Evolutionary conservation across 1,140 invertebrate species (phyloP).

Genomic region (Drosophila bocqueti): DNA sequence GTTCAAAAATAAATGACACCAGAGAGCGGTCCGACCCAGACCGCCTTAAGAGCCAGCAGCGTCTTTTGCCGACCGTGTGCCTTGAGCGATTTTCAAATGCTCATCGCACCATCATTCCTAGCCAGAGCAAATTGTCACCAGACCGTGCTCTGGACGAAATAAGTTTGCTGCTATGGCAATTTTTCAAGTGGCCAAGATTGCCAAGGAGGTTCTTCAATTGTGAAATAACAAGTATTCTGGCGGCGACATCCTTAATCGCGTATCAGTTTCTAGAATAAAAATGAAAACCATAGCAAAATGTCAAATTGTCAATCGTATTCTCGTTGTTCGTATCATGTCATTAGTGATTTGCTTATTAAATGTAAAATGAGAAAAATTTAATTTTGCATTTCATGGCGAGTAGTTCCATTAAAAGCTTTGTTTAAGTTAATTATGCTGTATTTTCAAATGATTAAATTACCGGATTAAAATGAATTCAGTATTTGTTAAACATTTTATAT

Average conservation of each 20-base stretch:
- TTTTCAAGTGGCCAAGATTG: conserved; percentile 32
- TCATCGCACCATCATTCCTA: conserved; percentile 52
- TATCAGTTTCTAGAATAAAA: conserved; percentile 9
- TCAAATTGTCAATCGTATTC: not conserved
- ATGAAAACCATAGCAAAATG: too few species aligned
- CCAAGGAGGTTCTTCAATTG: conserved; percentile 27
- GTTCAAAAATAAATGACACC: not conserved
- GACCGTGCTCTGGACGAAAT: conserved; percentile 32
- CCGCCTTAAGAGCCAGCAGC: conserved; percentile 37
- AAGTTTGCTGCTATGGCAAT: conserved; percentile 46
- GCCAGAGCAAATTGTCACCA: conserved; percentile 49
- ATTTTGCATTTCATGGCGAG: not conserved
- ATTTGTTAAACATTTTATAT: not conserved
- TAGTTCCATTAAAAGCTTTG: not conserved
- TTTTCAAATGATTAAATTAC: not conserved
- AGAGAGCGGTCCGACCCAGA: conserved; percentile 11
- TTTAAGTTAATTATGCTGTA: not conserved
- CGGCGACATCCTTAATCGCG: not conserved
- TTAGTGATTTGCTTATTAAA: not conserved
- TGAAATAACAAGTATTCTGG: conserved; percentile 5
- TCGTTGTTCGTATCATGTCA: not conserved
- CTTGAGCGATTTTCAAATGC: conserved; percentile 66
- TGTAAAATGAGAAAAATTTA: not conserved
- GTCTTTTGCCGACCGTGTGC: conserved; percentile 32
- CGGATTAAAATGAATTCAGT: not conserved